Percentiles rank a stretch among this genome's conserved stretches.
Conservation (phyloP, 2,888 invertebrate genomes). For the Drosophila affinis region DNA sequence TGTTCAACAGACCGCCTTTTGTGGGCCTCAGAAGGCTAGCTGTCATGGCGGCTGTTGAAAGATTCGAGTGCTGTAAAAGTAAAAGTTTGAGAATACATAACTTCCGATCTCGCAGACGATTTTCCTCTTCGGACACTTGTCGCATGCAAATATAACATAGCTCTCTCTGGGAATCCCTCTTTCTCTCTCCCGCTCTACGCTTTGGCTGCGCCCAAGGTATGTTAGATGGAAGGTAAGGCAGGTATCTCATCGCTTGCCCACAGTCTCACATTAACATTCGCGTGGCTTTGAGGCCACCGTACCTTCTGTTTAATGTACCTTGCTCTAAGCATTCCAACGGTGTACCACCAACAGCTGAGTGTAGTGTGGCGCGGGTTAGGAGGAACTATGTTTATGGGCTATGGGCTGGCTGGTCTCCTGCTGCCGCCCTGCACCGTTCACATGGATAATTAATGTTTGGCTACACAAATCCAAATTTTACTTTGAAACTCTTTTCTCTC, state of each 20-base stretch:
- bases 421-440: slow-evolving; percentile 26
- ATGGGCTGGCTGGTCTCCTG: slow-evolving; percentile 24
- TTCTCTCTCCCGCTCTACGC: not conserved
- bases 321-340: slow-evolving; percentile 36
- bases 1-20: no score
- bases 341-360: slow-evolving; percentile 43
- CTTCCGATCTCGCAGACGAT: not conserved
- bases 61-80: not conserved
- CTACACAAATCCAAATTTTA: slow-evolving; percentile 31
- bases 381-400: slow-evolving; percentile 37
- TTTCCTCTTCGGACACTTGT: slow-evolving; percentile 59
- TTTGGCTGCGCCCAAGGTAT: slow-evolving; percentile 8
- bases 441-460: slow-evolving; percentile 49
- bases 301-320: slow-evolving; percentile 2
- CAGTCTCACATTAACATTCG: not conserved
- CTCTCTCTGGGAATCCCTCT: not conserved
- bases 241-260: not conserved
- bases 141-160: slow-evolving; percentile 55
- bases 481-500: slow-evolving; percentile 10
- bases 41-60: not conserved
- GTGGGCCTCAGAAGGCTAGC: no score
- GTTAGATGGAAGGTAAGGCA: not conserved
- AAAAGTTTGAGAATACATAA: not conserved
- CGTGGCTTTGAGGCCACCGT: slow-evolving; percentile 15
- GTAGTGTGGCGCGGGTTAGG: slow-evolving; percentile 16